phyloP scores from a whole-genome alignment of 2,797 vertebrate species.

The Miopithecus talapoin region DNA sequence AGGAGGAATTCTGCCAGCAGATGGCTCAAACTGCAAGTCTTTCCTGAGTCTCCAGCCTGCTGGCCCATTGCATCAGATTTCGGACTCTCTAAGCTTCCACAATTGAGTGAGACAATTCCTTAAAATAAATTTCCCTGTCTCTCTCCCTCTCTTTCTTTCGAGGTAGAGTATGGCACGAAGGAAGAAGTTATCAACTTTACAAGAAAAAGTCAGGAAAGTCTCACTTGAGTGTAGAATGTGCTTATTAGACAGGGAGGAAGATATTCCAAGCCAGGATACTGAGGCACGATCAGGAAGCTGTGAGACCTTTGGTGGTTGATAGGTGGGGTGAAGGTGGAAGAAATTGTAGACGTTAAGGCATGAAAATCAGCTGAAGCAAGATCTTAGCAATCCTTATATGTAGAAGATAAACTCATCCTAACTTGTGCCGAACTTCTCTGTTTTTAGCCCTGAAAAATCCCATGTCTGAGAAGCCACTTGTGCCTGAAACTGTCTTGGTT shows the following conservation, averaged over 20 bases:
- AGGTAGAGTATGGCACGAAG: not conserved
- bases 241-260: not conserved
- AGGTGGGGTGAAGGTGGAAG: not conserved
- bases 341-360: not conserved
- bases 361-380: not conserved
- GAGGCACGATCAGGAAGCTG: not conserved
- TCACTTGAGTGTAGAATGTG: not conserved
- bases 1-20: not conserved
- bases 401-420: not conserved
- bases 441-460: not conserved
- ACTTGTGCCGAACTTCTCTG: not conserved
- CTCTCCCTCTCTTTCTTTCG: not conserved
- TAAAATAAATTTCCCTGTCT: not conserved
- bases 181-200: not conserved
- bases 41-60: not conserved
- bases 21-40: too few species aligned
- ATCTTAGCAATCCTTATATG: accelerated
- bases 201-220: not conserved
- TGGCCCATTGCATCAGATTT: not conserved
- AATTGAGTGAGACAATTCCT: not conserved
- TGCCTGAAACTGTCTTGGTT: too few species aligned
- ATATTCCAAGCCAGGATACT: not conserved
- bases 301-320: not conserved
- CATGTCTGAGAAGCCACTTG: not conserved
- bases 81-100: not conserved